Percentiles rank a stretch among this genome's conserved stretches.
Conservation (phyloP, 1,140 invertebrate species). For the Goniozus legneri region DNA sequence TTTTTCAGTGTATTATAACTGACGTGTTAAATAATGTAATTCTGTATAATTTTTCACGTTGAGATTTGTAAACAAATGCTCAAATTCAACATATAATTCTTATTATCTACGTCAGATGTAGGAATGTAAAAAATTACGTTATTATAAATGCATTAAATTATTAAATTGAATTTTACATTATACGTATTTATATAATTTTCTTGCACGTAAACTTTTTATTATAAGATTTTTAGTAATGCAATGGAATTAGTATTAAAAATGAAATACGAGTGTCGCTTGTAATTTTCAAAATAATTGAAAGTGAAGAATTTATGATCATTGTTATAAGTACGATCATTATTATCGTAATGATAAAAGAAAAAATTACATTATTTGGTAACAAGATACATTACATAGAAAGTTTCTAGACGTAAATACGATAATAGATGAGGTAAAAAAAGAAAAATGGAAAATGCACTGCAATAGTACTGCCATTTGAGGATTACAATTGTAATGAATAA, state of each 20-base stretch:
- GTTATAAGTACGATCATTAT: constrained; percentile 20
- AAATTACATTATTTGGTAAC: constrained; percentile 6
- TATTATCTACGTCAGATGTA: not conserved
- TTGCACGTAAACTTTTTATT: constrained; percentile 20
- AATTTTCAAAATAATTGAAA: constrained; percentile 18
- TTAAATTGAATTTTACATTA: constrained; percentile 16
- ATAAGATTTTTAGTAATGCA: constrained; percentile 14
- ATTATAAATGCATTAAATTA: constrained; percentile 18
- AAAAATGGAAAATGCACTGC: too few species aligned
- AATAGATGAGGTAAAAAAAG: too few species aligned
- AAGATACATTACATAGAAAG: constrained; percentile 16
- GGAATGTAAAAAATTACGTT: constrained; percentile 7
- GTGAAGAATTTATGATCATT: constrained; percentile 11
- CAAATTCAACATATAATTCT: not conserved
- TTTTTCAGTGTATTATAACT: too few species aligned
- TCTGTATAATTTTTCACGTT: constrained; percentile 1
- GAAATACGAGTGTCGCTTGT: constrained; percentile 18
- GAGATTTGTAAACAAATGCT: not conserved
- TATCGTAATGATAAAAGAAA: constrained; percentile 17
- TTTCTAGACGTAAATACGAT: too few species aligned
- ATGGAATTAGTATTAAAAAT: constrained; percentile 15
- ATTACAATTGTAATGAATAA: constrained; percentile 25
- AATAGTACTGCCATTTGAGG: constrained; percentile 25
- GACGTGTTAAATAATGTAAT: too few species aligned
- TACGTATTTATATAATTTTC: constrained; percentile 17